Percentiles rank a stretch among this genome's conserved stretches.
phyloP scores from a whole-genome alignment of 2,797 vertebrate species.

The Falco concolor region DNA sequence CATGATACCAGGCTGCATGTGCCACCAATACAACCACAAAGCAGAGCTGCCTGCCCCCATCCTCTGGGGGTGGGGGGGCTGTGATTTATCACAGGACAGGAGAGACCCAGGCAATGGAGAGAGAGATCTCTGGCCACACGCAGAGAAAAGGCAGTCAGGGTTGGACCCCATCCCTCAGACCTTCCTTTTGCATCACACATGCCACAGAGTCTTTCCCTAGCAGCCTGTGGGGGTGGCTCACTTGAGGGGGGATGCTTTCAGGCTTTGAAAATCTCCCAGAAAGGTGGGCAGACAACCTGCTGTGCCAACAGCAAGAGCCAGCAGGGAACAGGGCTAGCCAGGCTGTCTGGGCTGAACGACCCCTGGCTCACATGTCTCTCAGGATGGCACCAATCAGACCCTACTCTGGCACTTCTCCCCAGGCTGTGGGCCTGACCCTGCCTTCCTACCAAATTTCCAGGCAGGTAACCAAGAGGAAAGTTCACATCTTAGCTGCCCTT shows the following conservation, averaged over 20 bases:
- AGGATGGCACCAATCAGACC: not conserved
- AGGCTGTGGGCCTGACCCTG: not conserved
- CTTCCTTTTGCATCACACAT: not conserved
- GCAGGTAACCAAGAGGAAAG: not conserved
- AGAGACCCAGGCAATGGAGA: not conserved
- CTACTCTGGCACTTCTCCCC: not conserved
- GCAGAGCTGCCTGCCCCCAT: not conserved
- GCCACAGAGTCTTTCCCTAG: not conserved
- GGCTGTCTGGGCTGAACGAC: not conserved
- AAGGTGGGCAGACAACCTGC: not conserved
- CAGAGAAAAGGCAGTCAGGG: not conserved
- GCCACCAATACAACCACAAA: not conserved
- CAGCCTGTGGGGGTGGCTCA: not conserved
- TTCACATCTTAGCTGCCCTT: not conserved
- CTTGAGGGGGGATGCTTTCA: not conserved
- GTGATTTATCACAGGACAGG: not conserved
- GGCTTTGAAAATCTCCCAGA: not conserved
- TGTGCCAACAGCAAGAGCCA: not conserved
- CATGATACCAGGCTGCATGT: not conserved
- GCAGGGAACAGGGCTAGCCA: not conserved
- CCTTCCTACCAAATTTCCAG: not conserved
- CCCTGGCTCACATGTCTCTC: rapidly evolving
- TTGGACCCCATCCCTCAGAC: not conserved
- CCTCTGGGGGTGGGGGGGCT: not conserved
- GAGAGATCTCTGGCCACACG: not conserved